phyloP scores from a whole-genome alignment of 2,113 vertebrate genomes.

The Ivindomyrus marchei region DNA sequence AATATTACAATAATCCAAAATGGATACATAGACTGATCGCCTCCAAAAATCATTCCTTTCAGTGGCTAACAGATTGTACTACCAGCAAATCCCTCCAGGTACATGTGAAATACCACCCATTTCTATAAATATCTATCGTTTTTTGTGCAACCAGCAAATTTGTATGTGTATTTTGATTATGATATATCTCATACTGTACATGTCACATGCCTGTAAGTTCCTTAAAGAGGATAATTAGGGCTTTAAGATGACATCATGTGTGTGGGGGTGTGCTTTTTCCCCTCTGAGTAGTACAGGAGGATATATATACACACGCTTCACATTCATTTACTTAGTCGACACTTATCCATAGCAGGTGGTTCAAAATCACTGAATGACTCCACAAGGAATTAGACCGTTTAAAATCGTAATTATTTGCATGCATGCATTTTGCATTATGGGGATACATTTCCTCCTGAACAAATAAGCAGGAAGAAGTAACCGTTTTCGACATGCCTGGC shows the following conservation, averaged over 20 bases:
- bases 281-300: neutral
- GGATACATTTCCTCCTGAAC: neutral
- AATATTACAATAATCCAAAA: neutral
- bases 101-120: neutral
- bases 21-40: neutral
- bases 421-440: neutral
- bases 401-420: neutral
- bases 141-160: neutral
- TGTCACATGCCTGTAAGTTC: neutral
- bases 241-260: neutral
- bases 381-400: neutral
- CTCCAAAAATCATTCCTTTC: neutral
- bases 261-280: neutral
- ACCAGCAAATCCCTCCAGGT: neutral
- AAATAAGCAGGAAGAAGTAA: neutral
- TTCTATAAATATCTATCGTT: neutral
- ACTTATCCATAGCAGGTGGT: neutral
- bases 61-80: neutral
- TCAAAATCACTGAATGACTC: neutral
- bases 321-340: neutral
- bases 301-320: neutral
- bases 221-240: neutral
- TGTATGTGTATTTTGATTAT: neutral
- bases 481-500: neutral
- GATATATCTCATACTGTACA: neutral